A percentile compares a stretch with the other conserved stretches of the same genome.
Conservation (phyloP, 2,797 vertebrate genomes). For the Melanogrammus aeglefinus region DNA sequence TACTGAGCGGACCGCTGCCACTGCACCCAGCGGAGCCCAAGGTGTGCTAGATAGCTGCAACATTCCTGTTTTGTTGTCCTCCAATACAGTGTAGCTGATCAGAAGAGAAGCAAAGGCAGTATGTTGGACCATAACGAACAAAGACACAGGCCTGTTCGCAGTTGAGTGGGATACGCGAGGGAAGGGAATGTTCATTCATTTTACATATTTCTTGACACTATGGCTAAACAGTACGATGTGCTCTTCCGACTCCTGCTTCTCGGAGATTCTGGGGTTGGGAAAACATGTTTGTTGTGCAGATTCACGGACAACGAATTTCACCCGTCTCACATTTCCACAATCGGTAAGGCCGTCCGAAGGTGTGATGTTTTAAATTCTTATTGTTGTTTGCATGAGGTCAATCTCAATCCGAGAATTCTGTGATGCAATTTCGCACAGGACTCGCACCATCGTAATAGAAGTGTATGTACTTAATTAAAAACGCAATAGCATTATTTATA, state of each 20-base stretch:
- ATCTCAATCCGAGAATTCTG: neutral
- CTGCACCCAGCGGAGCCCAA: conserved; percentile 63
- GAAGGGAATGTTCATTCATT: conserved; percentile 21
- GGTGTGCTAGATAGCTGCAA: conserved; percentile 49
- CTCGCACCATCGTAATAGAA: neutral
- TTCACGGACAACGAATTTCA: conserved; percentile 99
- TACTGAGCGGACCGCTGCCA: conserved; percentile 12
- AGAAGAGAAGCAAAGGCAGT: neutral
- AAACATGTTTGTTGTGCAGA: conserved; percentile 96
- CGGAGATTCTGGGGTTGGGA: conserved; percentile 96
- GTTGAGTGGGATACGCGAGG: conserved; percentile 53
- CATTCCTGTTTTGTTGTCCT: conserved; percentile 51
- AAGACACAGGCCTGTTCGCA: conserved; percentile 9
- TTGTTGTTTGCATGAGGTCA: neutral
- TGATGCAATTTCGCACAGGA: neutral
- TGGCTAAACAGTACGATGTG: conserved; percentile 98
- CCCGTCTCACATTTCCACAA: conserved; percentile 96
- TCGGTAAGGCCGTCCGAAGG: conserved; percentile 79
- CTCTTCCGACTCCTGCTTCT: conserved; percentile 94
- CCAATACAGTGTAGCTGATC: conserved; percentile 26
- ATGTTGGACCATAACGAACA: conserved; percentile 26
- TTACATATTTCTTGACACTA: conserved; percentile 60
- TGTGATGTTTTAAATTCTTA: neutral
- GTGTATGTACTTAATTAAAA: neutral
- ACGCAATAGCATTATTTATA: neutral